Base-by-base conservation (phyloP, 2,113 vertebrate genomes). In the Reinhardtius hippoglossoides region DNA sequence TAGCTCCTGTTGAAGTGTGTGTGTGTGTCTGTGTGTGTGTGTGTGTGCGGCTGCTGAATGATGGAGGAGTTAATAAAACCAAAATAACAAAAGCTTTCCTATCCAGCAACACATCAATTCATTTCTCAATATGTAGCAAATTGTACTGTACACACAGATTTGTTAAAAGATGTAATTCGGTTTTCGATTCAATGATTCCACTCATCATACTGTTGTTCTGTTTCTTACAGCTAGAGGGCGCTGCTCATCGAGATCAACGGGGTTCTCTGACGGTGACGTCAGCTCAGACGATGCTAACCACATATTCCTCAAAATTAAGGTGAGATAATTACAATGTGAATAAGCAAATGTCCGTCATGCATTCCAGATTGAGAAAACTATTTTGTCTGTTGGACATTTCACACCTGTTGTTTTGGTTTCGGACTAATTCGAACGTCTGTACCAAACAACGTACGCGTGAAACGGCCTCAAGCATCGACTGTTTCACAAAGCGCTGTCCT, bases 1-100 rank as follows among this genome's bases (percentile, higher is more conserved):
- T 46, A 80, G 76, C 77, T 85, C 50, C 63, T 59, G 68, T 71
- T 77, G 50, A 48, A 76, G 31, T 62, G 74, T 57, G 67, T 15
- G 63, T 15, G 0, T 21, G 20, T 52, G 50, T 52, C 1, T 52
- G 20, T 52, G 50, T 52, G 20, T n/a, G 48, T 52, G 23, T 23
- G 23, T 23, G 23, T 23, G 23, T 23, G 27, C 27, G 48, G 12
- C 26, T 64, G 74, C 56, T 26, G 83, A 73, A 67, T 83, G 76
- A 74, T 64, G n/a, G 54, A 75, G 20, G 54, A 75, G 66, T 60
- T 63, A 55, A 55, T 58, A 57, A 48, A 66, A 48, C 26, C 31
- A 44, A 31, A 3, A 85, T 67, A 44, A 59, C 48, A 46, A 31
- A 44, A 26, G 35, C 63, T 23, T 27, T 21, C 35, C 50, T 3